A percentile compares a stretch with the other conserved stretches of the same genome.
phyloP scores from a whole-genome alignment of 2,888 invertebrate species.

The Polyploca ridens region DNA sequence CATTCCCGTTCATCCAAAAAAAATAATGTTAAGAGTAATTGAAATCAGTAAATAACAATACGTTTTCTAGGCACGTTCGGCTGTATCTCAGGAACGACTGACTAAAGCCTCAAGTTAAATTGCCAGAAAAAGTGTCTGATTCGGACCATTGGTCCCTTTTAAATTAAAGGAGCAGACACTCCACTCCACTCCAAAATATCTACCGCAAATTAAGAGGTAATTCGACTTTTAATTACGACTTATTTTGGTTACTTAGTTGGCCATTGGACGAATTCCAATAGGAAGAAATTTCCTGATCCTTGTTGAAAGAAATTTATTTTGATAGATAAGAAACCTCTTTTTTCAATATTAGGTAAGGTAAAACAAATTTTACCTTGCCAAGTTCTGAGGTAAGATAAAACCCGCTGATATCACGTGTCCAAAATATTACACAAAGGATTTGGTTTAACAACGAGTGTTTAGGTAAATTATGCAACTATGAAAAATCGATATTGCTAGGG shows the following conservation, averaged over 20 bases:
- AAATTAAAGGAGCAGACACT: constrained; percentile 17
- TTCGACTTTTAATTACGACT: constrained; percentile 18
- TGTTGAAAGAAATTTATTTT: neutral
- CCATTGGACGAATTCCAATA: constrained; percentile 16
- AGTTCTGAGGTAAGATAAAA: no score
- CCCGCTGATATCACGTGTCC: no score
- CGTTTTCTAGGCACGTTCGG: constrained; percentile 31
- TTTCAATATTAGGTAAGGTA: no score
- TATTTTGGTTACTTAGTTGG: constrained; percentile 13
- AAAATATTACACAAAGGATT: neutral
- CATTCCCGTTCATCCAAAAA: constrained; percentile 24
- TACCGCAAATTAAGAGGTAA: constrained; percentile 17
- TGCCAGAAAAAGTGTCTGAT: constrained; percentile 15
- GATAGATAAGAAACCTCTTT: neutral
- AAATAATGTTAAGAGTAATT: constrained; percentile 31
- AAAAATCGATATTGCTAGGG: no score
- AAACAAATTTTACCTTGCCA: no score
- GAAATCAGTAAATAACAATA: constrained; percentile 37
- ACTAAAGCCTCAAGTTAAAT: constrained; percentile 24
- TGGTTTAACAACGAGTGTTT: no score
- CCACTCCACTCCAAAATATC: neutral
- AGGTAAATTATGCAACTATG: no score
- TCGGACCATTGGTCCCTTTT: constrained; percentile 18
- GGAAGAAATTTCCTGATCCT: constrained; percentile 14
- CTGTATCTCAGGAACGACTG: constrained; percentile 26